Evolutionary conservation across 2,113 vertebrate species (phyloP).

Genomic region (Bubo blakistoni): DNA sequence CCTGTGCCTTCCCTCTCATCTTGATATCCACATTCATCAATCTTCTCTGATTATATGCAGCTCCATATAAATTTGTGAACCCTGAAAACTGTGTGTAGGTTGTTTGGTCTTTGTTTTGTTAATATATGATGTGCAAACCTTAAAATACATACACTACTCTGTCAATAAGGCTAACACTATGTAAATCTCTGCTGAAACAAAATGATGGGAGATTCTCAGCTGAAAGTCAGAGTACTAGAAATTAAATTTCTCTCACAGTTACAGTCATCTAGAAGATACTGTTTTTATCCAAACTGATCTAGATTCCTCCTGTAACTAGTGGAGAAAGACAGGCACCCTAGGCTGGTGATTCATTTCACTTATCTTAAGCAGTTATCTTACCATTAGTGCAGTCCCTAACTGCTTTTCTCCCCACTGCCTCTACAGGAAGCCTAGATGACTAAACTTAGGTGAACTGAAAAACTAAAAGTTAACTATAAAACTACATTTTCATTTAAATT

Average conservation of each 20-base stretch:
- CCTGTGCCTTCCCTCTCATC: not conserved
- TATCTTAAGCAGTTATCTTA: not conserved
- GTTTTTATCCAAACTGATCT: not conserved
- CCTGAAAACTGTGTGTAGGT: rapidly evolving
- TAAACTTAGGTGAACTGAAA: not conserved
- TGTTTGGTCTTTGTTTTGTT: not conserved
- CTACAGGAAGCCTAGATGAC: not conserved
- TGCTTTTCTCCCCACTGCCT: not conserved
- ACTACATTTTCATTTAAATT: not conserved
- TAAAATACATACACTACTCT: not conserved
- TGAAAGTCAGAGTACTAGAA: not conserved
- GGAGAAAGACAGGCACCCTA: not conserved
- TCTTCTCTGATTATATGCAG: not conserved
- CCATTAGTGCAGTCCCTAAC: not conserved
- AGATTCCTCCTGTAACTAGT: not conserved
- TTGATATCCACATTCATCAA: not conserved
- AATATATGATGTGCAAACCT: not conserved
- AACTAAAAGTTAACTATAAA: not conserved
- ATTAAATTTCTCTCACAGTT: not conserved
- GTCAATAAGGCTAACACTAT: not conserved
- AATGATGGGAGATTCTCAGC: not conserved
- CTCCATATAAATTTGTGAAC: not conserved
- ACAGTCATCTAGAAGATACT: not conserved
- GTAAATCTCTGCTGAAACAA: not conserved
- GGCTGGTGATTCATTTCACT: not conserved